Percentiles rank a stretch among this genome's conserved stretches.
phyloP scores from a whole-genome alignment of 2,113 vertebrate genomes.

The Rana temporaria region DNA sequence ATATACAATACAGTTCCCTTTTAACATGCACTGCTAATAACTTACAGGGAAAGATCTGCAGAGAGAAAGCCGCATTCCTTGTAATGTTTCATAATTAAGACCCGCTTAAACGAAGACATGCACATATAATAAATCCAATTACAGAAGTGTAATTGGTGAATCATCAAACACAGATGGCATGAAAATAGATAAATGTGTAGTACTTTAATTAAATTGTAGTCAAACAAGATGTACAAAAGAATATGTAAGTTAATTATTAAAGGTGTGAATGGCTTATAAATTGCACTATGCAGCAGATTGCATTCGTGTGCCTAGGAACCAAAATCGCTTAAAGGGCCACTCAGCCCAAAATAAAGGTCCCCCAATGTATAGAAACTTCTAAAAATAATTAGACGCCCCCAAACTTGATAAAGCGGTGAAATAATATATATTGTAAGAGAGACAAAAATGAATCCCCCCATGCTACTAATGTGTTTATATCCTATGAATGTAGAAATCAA shows the following conservation, averaged over 20 bases:
- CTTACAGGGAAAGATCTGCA: neutral
- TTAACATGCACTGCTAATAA: neutral
- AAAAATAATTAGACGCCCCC: no score
- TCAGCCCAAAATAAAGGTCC: no score
- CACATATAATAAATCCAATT: slow-evolving; percentile 48
- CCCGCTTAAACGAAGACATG: slow-evolving; percentile 30
- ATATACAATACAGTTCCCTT: no score
- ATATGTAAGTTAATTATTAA: slow-evolving; percentile 39
- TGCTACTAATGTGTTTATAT: no score
- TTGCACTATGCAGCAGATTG: neutral
- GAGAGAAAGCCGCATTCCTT: neutral
- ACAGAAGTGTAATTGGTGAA: slow-evolving; percentile 36
- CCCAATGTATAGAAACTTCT: no score
- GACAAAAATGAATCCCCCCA: no score
- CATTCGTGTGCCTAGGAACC: neutral
- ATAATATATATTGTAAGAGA: no score
- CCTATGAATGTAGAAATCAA: no score
- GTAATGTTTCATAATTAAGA: slow-evolving; percentile 44
- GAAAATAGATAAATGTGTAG: slow-evolving; percentile 33
- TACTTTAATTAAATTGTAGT: slow-evolving; percentile 41
- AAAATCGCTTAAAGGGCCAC: no score
- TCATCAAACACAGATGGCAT: slow-evolving; percentile 52
- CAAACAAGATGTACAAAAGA: slow-evolving; percentile 36
- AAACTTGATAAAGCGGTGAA: no score
- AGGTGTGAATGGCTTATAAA: slow-evolving; percentile 32